Percentiles rank a stretch among this genome's conserved stretches.
phyloP scores from a whole-genome alignment of 64 coral and sea anemone species.

The Actinia equina region DNA sequence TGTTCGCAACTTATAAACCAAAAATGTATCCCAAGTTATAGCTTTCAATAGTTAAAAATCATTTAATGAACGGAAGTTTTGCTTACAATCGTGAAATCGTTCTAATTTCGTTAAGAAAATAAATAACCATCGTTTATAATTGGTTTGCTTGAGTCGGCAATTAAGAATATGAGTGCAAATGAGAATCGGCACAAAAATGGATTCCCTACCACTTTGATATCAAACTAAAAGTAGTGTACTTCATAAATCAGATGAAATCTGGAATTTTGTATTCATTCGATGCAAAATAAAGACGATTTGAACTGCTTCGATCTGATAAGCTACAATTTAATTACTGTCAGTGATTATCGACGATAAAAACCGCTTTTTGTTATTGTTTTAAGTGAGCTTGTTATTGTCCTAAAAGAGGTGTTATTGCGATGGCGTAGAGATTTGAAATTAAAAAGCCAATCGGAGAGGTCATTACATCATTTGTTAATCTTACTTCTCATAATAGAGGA shows the following conservation, averaged over 20 bases:
- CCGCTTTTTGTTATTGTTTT: background rate
- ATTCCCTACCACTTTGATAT: background rate
- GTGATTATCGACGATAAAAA: background rate
- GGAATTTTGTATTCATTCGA: background rate
- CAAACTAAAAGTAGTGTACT: background rate
- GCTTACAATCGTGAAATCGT: too few relatives aligned
- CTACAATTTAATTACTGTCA: background rate
- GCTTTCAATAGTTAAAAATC: too few relatives aligned
- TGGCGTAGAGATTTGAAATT: background rate
- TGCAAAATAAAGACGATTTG: background rate
- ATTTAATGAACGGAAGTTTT: too few relatives aligned
- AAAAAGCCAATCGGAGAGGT: background rate
- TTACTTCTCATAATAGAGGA: background rate
- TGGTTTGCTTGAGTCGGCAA: too few relatives aligned
- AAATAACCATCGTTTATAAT: too few relatives aligned
- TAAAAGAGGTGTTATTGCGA: background rate
- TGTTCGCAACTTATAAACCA: too few relatives aligned
- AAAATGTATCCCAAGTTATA: too few relatives aligned
- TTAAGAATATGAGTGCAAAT: too few relatives aligned
- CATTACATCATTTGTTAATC: background rate
- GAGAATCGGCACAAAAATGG: too few relatives aligned
- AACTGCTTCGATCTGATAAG: background rate
- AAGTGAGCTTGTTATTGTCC: background rate
- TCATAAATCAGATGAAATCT: background rate
- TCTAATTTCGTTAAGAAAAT: too few relatives aligned